Evolutionary conservation across 2,888 invertebrate genomes (phyloP), one percentile per base, ranked within the genome.

Genomic region (Pachydiplax longipennis): DNA sequence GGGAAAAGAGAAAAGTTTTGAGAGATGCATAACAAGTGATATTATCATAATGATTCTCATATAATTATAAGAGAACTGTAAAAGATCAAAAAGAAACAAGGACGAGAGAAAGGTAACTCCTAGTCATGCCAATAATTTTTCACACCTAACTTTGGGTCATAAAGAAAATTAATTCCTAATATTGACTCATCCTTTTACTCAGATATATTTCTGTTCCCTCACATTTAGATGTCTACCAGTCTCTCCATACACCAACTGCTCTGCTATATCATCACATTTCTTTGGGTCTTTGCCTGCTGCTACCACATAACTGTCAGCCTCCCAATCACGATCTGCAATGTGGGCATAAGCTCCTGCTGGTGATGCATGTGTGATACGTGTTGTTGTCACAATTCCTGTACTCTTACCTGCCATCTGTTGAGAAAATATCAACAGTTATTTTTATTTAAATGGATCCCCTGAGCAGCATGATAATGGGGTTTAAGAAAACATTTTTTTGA

Each of bases 311-410:
- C 94, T 94, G 92, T 97, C 97, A 35, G 95, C 95, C 93, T 97
- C 97, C 96, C 97, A 97, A 92, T 97, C 95, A 1, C 97, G 94
- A 91, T 96, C 95, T 0, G 97, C 96, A 0, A 95, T 95, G 92
- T 97, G 96, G 0, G 97, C 97, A 93, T 93, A 94, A 8, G 92
- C 92, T n/a, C 93, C 93, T 81, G 96, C 96, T 0, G 97, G 97
- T 0, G 97, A 96, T 0, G 97, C 98, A 93, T 97, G 97, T 0
- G 97, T 97, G 0, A 98, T 96, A 61, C 97, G 94, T 0, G 97
- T 97, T 0, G 97, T 97, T 0, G 98, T 98, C 0, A 97, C 97
- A 12, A 95, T 93, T 0, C 94, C 94, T 15, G 92, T 48, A 94
- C 94, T 92, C 83, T 96, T 96, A 2, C 95, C 95, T 15, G 95